Conservation (phyloP, 2,113 vertebrate species). For the Mastomys coucha region DNA sequence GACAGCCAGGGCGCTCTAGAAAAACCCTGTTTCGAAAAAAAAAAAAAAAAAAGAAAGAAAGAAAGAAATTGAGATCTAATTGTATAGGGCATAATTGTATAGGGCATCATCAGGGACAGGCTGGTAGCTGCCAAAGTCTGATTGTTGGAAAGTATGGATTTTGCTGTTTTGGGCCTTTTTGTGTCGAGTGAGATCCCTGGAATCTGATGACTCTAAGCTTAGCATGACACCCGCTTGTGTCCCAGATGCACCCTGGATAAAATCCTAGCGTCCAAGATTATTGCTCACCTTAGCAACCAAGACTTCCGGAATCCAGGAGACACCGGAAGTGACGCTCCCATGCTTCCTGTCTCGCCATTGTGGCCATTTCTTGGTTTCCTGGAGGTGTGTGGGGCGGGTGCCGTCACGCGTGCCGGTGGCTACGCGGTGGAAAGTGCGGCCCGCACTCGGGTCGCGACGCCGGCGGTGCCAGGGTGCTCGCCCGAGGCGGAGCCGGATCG, state of each 20-base stretch:
- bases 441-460: not conserved
- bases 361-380: not conserved
- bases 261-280: fast-evolving
- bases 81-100: not conserved
- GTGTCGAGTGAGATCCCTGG: not conserved
- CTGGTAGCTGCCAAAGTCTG: not conserved
- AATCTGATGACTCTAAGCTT: fast-evolving
- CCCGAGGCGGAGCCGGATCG: not conserved
- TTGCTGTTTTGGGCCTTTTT: not conserved
- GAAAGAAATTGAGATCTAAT: no score
- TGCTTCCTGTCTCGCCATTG: constrained; percentile 62
- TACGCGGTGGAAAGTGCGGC: not conserved
- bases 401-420: fast-evolving
- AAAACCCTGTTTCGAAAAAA: no score
- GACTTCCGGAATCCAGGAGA: constrained; percentile 46
- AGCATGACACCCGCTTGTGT: fast-evolving
- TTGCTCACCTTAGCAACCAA: not conserved
- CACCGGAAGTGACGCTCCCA: not conserved
- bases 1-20: no score
- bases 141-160: not conserved
- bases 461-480: not conserved
- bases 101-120: not conserved
- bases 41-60: no score
- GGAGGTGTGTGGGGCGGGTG: fast-evolving
- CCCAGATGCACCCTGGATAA: fast-evolving